phyloP scores from a whole-genome alignment of 2,113 vertebrate species.

The Boulengeromyrus knoepffleri region DNA sequence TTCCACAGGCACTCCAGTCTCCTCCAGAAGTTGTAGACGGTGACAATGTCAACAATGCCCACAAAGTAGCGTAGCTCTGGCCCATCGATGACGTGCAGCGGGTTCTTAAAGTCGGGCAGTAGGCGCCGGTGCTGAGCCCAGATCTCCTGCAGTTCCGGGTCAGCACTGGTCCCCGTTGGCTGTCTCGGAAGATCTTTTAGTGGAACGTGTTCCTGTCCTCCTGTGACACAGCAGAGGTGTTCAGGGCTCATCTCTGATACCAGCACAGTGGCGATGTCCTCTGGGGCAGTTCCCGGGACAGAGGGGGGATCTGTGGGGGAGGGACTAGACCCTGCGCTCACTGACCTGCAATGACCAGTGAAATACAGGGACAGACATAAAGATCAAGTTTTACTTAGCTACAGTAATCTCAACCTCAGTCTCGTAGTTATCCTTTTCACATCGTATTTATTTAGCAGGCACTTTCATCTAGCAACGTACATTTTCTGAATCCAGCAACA shows the following conservation, averaged over 20 bases:
- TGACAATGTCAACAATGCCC: constrained; percentile 81
- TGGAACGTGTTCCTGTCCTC: not conserved
- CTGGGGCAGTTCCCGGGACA: constrained; percentile 49
- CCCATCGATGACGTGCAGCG: constrained; percentile 76
- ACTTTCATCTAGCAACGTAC: not conserved
- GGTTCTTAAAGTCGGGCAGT: constrained; percentile 66
- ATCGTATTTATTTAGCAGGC: not conserved
- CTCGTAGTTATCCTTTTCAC: not conserved
- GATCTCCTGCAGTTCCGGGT: constrained; percentile 39
- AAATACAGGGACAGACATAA: not conserved
- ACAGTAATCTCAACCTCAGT: not conserved
- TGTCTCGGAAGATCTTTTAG: not conserved
- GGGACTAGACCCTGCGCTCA: constrained; percentile 43
- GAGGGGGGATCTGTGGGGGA: constrained; percentile 13
- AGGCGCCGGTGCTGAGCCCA: constrained; percentile 67
- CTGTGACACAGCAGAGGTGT: constrained; percentile 11
- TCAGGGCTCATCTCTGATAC: constrained; percentile 31
- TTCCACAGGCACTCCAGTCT: constrained; percentile 76
- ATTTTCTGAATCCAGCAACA: not conserved
- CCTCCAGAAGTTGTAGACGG: constrained; percentile 73
- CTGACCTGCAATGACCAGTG: constrained; percentile 48
- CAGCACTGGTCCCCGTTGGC: not conserved
- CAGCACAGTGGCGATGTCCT: constrained; percentile 42
- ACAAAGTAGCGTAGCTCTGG: constrained; percentile 76
- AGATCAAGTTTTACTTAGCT: not conserved